Base-by-base conservation (phyloP, 23 tunicate genomes). In the Styela clava region DNA sequence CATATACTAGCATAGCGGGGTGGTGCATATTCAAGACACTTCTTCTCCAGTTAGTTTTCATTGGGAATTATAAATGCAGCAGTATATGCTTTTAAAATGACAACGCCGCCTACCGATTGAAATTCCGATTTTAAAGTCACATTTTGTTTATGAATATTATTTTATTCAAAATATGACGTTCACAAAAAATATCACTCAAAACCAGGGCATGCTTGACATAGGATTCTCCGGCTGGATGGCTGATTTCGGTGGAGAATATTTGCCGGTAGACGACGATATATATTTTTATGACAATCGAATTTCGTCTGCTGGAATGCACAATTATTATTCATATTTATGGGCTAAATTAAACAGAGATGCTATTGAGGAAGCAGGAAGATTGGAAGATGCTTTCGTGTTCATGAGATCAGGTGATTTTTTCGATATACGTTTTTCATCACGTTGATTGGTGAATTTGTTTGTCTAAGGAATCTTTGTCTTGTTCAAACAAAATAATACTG, bases 211-310 rank as follows among this genome's bases (percentile, higher is more conserved):
- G 89, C 64, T 73, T 2, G 69, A 77, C 33, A 24, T 93, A 2
- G 98, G 98, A 65, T 93, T 93, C 61, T 78, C 87, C 26, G 99
- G 99, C 1, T 96, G 99, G 99, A 96, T 96, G 99, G 99, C 99
- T 0, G 99, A 96, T 52, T 96, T 96, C 64, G 99, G 99, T 21
- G 99, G 96, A 29, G 96, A 96, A 70, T 88, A 91, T 61, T 65
- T 93, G 26, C 92, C 98, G 21, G 88, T 86, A 0, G 83, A 84
- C 73, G 94, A 91, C 71, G 83, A 87, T 20, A 78, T 87, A n/a
- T 84, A 73, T 69, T 85, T 78, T 63, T 68, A 88, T 51, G 83
- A 71, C 1, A 24, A 74, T 3, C 27, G 16, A n/a, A 69, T 80
- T 2, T 19, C 86, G 1, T 30, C 73, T 25, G 84, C 69, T 33